Percentiles rank a stretch among this genome's conserved stretches.
Evolutionary conservation across 2,888 invertebrate genomes (phyloP).

Genomic region (Cremastinae sp.): DNA sequence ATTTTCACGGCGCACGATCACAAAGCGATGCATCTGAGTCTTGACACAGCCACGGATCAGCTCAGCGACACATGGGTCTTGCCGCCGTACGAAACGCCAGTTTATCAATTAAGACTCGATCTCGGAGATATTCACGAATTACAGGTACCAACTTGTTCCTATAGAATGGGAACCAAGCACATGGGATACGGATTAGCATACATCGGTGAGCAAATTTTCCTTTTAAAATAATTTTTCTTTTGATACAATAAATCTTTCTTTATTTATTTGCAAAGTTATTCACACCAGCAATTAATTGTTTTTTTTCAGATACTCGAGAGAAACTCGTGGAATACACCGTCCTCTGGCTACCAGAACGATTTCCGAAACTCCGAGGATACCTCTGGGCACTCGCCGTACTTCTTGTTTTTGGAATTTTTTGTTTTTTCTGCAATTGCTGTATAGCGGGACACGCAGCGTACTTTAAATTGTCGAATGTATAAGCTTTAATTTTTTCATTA

Average conservation of each 20-base stretch:
- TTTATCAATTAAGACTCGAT: slow-evolving; percentile 80
- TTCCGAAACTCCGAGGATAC: slow-evolving; percentile 84
- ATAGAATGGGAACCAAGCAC: slow-evolving; percentile 94
- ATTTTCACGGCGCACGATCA: slow-evolving; percentile 88
- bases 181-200: slow-evolving; percentile 94
- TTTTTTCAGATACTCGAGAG: slow-evolving; percentile 83
- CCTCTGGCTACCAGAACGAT: slow-evolving; percentile 89
- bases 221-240: neutral
- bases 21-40: slow-evolving; percentile 83
- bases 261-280: no score
- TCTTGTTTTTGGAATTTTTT: slow-evolving; percentile 69
- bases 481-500: slow-evolving; percentile 5
- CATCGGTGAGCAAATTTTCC: slow-evolving; percentile 84
- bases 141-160: slow-evolving; percentile 96
- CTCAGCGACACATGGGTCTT: slow-evolving; percentile 75
- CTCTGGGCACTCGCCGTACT: slow-evolving; percentile 76
- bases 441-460: slow-evolving; percentile 69
- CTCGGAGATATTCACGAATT: slow-evolving; percentile 85
- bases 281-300: slow-evolving; percentile 19
- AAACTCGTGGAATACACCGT: slow-evolving; percentile 86
- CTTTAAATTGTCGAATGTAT: slow-evolving; percentile 68
- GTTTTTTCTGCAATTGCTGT: slow-evolving; percentile 68
- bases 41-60: slow-evolving; percentile 76
- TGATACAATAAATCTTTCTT: neutral
- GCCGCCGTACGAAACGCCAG: slow-evolving; percentile 75